Percentiles rank a stretch among this genome's conserved stretches.
Conservation (phyloP, 2,888 invertebrate genomes). For the Magallana nippona region DNA sequence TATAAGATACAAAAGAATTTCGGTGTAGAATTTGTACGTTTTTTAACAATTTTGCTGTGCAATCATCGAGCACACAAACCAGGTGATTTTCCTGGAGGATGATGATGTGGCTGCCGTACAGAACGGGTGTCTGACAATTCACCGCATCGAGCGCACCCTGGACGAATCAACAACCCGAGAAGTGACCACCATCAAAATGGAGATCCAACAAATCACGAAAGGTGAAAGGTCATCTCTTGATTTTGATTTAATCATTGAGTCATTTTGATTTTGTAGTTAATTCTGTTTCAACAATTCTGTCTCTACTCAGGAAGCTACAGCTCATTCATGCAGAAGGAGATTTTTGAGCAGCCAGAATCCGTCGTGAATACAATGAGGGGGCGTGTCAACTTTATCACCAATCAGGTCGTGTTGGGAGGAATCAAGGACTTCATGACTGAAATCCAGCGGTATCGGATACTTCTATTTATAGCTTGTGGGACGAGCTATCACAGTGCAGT, state of each 20-base stretch:
- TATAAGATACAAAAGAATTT: no score
- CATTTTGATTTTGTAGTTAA: no score
- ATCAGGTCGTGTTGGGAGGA: slow-evolving; percentile 95
- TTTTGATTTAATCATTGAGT: no score
- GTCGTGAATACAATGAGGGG: slow-evolving; percentile 99
- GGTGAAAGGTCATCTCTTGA: slow-evolving; percentile 88
- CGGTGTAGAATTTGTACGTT: no score
- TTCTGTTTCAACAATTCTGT: no score
- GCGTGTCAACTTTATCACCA: slow-evolving; percentile 92
- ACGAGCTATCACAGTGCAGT: slow-evolving; percentile 99
- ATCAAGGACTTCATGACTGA: slow-evolving; percentile 99
- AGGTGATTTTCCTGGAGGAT: slow-evolving; percentile 96
- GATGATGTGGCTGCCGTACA: slow-evolving; percentile 87
- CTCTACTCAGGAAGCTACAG: slow-evolving; percentile 89
- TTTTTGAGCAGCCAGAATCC: slow-evolving; percentile 99
- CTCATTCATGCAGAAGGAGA: slow-evolving; percentile 99
- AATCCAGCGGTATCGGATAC: slow-evolving; percentile 95
- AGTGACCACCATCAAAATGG: slow-evolving; percentile 97
- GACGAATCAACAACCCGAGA: slow-evolving; percentile 84
- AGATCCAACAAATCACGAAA: slow-evolving; percentile 99
- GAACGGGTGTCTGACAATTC: slow-evolving; percentile 94
- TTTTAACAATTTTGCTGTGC: slow-evolving; percentile 84
- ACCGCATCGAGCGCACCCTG: slow-evolving; percentile 91
- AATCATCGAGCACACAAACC: slow-evolving; percentile 99
- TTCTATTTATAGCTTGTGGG: slow-evolving; percentile 99